Evolutionary conservation across 2,797 vertebrate genomes (phyloP).

Genomic region (Scolopax bukidnonensis): DNA sequence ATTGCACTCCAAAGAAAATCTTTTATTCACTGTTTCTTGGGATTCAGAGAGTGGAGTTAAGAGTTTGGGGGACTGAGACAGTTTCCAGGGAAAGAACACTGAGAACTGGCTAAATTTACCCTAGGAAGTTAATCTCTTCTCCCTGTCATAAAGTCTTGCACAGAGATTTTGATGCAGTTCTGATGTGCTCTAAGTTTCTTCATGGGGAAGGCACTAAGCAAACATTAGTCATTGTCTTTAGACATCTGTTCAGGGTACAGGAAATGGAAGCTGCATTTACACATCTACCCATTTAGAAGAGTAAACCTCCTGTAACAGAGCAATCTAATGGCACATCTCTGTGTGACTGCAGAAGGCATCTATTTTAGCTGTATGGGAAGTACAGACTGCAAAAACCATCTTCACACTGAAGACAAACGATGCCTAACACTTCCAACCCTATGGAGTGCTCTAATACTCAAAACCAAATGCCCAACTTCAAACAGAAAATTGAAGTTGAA

Average conservation of each 20-base stretch:
- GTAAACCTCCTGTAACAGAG: neutral
- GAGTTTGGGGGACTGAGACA: neutral
- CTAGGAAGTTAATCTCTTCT: neutral
- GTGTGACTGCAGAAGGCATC: neutral
- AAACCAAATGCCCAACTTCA: neutral
- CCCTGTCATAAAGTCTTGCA: neutral
- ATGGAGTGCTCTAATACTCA: fast-evolving
- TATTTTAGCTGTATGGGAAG: neutral
- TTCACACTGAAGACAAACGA: neutral
- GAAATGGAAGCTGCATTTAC: neutral
- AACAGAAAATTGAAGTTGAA: neutral
- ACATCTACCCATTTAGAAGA: neutral
- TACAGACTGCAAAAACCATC: neutral
- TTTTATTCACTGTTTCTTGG: neutral
- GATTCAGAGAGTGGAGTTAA: neutral
- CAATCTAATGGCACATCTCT: neutral
- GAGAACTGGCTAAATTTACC: neutral
- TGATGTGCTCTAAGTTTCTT: neutral
- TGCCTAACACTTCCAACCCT: neutral
- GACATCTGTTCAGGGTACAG: neutral
- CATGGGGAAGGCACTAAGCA: neutral
- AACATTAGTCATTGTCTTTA: neutral
- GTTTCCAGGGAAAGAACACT: neutral
- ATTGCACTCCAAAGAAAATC: neutral
- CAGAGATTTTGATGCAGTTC: neutral